These are phyloP conservation scores for Blastobasis adustella DNA, from an alignment of 2,888 invertebrate genomes.

Conservation along the genomic window DNA sequence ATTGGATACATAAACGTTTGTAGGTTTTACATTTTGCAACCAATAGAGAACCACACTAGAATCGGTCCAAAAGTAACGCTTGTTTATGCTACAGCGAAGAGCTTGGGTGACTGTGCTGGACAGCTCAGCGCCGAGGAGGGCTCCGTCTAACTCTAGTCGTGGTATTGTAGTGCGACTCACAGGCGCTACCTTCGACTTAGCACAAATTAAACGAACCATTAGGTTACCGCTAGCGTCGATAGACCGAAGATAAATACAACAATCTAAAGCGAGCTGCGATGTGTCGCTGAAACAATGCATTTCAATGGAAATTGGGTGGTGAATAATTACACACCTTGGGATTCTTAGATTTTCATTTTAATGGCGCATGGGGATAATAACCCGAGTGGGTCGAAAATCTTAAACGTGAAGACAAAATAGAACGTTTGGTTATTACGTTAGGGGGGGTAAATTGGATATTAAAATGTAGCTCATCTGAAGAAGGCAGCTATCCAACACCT, in stretches of 20 bases:
- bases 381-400: conserved; percentile 11
- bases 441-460: not conserved
- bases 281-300: conserved; percentile 10
- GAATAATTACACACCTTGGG: not conserved
- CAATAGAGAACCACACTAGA: conserved; percentile 9
- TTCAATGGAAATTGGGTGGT: not conserved
- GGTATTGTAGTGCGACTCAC: conserved; percentile 6
- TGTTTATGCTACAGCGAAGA: not conserved
- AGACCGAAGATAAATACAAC: conserved; percentile 6
- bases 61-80: conserved; percentile 8
- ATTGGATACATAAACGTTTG: conserved; percentile 1
- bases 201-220: conserved; percentile 3
- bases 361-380: conserved; percentile 10
- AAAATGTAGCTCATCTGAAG: conserved; percentile 7
- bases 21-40: not conserved
- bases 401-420: conserved; percentile 9
- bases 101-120: conserved; percentile 1
- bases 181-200: conserved; percentile 11
- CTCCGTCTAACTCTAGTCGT: conserved; percentile 6
- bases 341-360: conserved; percentile 7
- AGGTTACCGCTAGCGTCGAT: not conserved
- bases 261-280: conserved; percentile 6
- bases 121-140: conserved; percentile 2
- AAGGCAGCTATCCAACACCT: conserved; percentile 11
- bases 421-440: conserved; percentile 9